phyloP scores from a whole-genome alignment of 1,140 invertebrate genomes.

The Pseudomyrmex concolor region DNA sequence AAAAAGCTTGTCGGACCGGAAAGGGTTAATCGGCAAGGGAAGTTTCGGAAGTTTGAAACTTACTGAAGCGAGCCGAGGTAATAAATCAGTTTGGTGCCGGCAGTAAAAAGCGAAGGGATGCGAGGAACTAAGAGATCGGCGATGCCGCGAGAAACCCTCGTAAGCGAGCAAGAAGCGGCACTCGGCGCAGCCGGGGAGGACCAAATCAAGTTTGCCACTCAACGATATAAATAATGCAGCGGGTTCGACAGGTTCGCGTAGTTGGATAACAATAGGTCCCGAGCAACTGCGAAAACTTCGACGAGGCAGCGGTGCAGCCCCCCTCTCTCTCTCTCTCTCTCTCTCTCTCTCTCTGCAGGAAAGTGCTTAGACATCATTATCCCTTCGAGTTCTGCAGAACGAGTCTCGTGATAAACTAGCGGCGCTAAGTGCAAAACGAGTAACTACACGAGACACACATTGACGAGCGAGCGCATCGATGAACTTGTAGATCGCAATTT shows the following conservation, averaged over 20 bases:
- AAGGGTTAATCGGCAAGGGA: slow-evolving; percentile 25
- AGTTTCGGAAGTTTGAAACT: slow-evolving; percentile 33
- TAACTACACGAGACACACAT: not conserved
- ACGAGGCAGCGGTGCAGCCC: not conserved
- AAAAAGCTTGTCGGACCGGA: slow-evolving; percentile 25
- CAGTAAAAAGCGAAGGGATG: slow-evolving; percentile 32
- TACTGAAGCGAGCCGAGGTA: slow-evolving; percentile 32
- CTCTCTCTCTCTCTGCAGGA: not conserved
- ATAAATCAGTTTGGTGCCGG: slow-evolving; percentile 41
- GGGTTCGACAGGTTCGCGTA: slow-evolving; percentile 35
- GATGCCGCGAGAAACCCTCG: not conserved
- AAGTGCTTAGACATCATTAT: slow-evolving; percentile 40
- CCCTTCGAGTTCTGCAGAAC: not conserved
- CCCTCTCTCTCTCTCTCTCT: too few species aligned
- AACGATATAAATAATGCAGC: slow-evolving; percentile 58
- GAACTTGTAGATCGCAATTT: not conserved
- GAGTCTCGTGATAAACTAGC: not conserved
- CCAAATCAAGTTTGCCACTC: slow-evolving; percentile 60
- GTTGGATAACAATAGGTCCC: not conserved
- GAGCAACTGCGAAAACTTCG: slow-evolving; percentile 36
- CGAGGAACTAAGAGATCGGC: slow-evolving; percentile 31
- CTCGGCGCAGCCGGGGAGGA: not conserved
- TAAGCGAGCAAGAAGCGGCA: slow-evolving; percentile 33
- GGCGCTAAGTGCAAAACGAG: not conserved
- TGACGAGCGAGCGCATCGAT: not conserved